Conservation (phyloP, 2,888 invertebrate species). For the Troides aeacus region DNA sequence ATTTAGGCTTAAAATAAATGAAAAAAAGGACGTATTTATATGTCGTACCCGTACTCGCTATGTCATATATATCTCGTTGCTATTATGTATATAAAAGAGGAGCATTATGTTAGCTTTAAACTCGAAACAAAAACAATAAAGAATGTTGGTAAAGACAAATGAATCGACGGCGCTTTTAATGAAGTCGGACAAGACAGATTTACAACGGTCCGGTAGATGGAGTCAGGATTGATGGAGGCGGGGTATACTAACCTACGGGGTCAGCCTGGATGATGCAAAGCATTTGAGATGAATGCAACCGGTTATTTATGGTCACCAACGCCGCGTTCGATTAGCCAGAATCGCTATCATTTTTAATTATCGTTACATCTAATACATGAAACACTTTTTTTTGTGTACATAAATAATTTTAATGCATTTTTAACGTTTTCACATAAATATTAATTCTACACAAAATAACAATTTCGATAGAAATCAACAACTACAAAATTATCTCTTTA, state of each 20-base stretch:
- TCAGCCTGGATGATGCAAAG: constrained; percentile 9
- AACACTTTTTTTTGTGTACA: too few species aligned
- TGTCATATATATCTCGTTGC: too few species aligned
- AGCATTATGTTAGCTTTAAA: too few species aligned
- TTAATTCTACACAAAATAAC: too few species aligned
- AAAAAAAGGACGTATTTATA: too few species aligned
- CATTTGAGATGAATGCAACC: constrained; percentile 6
- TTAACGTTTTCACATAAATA: too few species aligned
- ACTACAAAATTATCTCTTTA: too few species aligned
- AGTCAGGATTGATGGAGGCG: not conserved
- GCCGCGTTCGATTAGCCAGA: not conserved
- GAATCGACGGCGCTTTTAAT: constrained; percentile 12
- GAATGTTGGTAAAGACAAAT: constrained; percentile 4
- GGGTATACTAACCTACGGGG: not conserved
- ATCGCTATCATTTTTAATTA: not conserved
- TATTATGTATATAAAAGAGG: too few species aligned
- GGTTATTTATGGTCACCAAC: not conserved
- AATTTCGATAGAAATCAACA: too few species aligned
- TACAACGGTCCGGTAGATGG: constrained; percentile 16
- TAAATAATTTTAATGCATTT: too few species aligned
- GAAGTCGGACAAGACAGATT: constrained; percentile 17
- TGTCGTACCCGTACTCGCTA: too few species aligned
- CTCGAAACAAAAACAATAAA: not conserved
- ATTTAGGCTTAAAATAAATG: too few species aligned
- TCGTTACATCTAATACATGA: not conserved